Percentiles rank a stretch among this genome's conserved stretches.
Conservation (phyloP, 1,140 invertebrate genomes). For the Drosophila albomicans region DNA sequence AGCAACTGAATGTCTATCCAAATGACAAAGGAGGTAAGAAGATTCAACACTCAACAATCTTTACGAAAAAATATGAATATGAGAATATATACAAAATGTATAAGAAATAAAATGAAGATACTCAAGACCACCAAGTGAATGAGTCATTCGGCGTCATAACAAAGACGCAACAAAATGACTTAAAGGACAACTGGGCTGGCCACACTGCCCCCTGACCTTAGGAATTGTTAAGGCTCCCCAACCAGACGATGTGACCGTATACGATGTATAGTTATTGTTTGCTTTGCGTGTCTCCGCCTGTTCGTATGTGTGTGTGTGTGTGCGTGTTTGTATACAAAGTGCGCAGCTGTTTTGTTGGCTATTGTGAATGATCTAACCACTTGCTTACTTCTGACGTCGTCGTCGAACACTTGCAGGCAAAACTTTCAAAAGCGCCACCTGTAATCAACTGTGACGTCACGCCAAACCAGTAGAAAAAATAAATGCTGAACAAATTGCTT, state of each 20-base stretch:
- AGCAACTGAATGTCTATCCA: constrained; percentile 95
- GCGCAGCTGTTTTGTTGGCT: constrained; percentile 51
- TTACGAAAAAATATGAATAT: too few relatives aligned
- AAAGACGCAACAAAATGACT: constrained; percentile 75
- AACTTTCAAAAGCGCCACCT: constrained; percentile 59
- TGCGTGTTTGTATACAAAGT: constrained; percentile 22
- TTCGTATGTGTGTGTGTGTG: constrained; percentile 5
- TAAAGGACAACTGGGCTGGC: constrained; percentile 46
- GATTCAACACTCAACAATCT: constrained; percentile 4
- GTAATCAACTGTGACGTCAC: constrained; percentile 78
- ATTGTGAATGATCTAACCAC: constrained; percentile 76
- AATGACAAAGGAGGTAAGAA: constrained; percentile 93
- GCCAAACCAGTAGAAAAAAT: constrained; percentile 28
- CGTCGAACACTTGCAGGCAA: constrained; percentile 58
- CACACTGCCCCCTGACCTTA: constrained; percentile 42
- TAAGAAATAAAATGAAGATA: constrained; percentile 7
- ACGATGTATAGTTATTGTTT: constrained; percentile 21
- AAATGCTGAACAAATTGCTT: constrained; percentile 36
- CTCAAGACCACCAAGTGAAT: constrained; percentile 34
- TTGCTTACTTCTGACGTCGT: constrained; percentile 70
- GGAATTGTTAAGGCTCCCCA: constrained; percentile 28
- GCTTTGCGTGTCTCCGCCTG: not conserved
- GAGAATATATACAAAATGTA: too few relatives aligned
- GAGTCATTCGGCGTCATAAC: constrained; percentile 78
- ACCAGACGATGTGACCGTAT: not conserved